Percentiles rank a stretch among this genome's conserved stretches.
Evolutionary conservation across 2,888 invertebrate species (phyloP).

Genomic region (Eurytoma californica): DNA sequence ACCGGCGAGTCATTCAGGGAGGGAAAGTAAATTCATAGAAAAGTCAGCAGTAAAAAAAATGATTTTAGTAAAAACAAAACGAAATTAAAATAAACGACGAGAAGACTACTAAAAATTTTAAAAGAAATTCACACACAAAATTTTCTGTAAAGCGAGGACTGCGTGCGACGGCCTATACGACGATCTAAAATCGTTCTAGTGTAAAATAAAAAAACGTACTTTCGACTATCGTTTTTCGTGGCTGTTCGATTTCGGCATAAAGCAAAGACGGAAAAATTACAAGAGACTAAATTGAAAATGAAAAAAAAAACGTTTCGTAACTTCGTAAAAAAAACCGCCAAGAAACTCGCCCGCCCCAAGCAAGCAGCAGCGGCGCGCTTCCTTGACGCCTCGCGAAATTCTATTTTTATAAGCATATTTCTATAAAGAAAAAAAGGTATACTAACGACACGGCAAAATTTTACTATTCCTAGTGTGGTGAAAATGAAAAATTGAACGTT

Average conservation of each 20-base stretch:
- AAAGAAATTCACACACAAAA: slow-evolving; percentile 71
- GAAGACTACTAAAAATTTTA: slow-evolving; percentile 59
- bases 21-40: slow-evolving; percentile 61
- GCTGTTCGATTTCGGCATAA: slow-evolving; percentile 43
- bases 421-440: slow-evolving; percentile 73
- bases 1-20: slow-evolving; percentile 62
- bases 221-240: slow-evolving; percentile 52
- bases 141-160: slow-evolving; percentile 68
- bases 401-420: slow-evolving; percentile 76
- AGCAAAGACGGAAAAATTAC: slow-evolving; percentile 24
- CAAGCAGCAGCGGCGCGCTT: slow-evolving; percentile 69
- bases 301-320: slow-evolving; percentile 38
- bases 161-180: slow-evolving; percentile 66
- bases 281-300: slow-evolving; percentile 19
- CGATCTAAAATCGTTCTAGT: slow-evolving; percentile 60
- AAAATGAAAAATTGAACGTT: slow-evolving; percentile 75
- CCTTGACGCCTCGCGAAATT: slow-evolving; percentile 74
- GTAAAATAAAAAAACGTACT: slow-evolving; percentile 43
- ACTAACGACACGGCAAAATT: slow-evolving; percentile 75
- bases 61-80: slow-evolving; percentile 45
- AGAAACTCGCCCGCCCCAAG: slow-evolving; percentile 68
- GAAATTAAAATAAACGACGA: slow-evolving; percentile 59
- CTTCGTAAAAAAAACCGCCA: slow-evolving; percentile 56
- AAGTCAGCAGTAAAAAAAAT: slow-evolving; percentile 40
- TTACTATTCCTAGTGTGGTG: slow-evolving; percentile 75